Percentiles rank a stretch among this genome's conserved stretches.
These are phyloP conservation scores for Ciconia nigra DNA, from an alignment of 2,797 vertebrate species.

Conservation along the genomic window DNA sequence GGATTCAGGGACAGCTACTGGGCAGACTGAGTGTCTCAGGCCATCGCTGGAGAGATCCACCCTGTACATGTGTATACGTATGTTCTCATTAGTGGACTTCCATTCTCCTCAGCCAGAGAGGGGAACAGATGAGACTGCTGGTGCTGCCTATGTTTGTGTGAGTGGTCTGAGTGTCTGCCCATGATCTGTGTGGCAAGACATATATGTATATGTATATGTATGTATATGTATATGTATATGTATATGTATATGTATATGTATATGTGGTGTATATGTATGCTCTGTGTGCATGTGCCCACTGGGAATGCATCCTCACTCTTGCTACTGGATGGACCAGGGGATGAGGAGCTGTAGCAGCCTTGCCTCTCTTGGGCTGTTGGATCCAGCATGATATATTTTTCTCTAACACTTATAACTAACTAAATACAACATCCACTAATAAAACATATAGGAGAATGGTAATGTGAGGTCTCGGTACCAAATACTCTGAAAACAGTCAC, in stretches of 20 bases:
- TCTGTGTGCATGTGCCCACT: fast-evolving
- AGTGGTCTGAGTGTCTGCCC: background rate
- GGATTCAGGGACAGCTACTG: background rate
- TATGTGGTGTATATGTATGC: background rate
- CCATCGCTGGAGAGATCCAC: background rate
- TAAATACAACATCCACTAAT: background rate
- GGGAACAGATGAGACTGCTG: background rate
- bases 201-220: too few relatives aligned
- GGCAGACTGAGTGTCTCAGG: background rate
- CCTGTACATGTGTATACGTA: background rate
- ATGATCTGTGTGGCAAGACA: background rate
- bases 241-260: too few relatives aligned
- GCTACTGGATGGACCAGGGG: background rate
- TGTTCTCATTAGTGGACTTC: background rate
- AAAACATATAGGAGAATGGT: background rate
- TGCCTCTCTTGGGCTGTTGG: background rate
- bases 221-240: background rate
- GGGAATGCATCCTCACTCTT: background rate
- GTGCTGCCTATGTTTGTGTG: background rate
- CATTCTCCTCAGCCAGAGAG: background rate
- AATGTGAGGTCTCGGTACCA: background rate
- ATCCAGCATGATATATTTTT: background rate
- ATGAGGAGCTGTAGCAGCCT: background rate
- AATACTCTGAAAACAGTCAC: background rate
- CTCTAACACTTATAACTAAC: background rate